These are phyloP conservation scores for Scytalopus superciliaris DNA, from an alignment of 2,113 vertebrate genomes.

Conservation along the genomic window DNA sequence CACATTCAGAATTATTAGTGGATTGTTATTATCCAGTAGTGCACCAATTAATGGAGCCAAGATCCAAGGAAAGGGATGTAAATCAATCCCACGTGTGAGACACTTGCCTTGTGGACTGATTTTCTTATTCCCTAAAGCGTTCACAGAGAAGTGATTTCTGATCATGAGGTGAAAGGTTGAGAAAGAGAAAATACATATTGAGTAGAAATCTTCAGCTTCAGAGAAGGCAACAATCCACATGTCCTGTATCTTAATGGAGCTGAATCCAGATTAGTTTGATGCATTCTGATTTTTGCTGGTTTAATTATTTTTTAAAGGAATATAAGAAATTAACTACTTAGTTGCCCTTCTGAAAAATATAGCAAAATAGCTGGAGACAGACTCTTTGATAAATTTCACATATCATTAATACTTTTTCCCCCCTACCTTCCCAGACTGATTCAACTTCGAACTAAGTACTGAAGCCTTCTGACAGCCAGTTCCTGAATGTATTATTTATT, in stretches of 20 bases:
- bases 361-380: background rate
- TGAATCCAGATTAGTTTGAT: background rate
- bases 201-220: background rate
- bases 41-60: conserved; percentile 67
- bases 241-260: background rate
- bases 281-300: background rate
- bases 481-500: background rate
- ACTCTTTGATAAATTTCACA: background rate
- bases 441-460: background rate
- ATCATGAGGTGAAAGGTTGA: background rate
- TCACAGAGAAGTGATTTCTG: background rate
- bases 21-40: conserved; percentile 37
- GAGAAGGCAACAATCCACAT: background rate
- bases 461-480: background rate
- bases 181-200: background rate
- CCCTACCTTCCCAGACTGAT: background rate
- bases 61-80: conserved; percentile 26
- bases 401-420: background rate
- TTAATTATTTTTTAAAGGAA: background rate
- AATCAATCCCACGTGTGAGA: conserved; percentile 41
- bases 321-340: background rate
- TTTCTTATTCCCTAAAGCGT: background rate
- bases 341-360: background rate
- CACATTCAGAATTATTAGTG: conserved; percentile 54
- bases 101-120: background rate